Evolutionary conservation across 2,113 vertebrate species (phyloP).

Genomic region (Leptodactylus fuscus): DNA sequence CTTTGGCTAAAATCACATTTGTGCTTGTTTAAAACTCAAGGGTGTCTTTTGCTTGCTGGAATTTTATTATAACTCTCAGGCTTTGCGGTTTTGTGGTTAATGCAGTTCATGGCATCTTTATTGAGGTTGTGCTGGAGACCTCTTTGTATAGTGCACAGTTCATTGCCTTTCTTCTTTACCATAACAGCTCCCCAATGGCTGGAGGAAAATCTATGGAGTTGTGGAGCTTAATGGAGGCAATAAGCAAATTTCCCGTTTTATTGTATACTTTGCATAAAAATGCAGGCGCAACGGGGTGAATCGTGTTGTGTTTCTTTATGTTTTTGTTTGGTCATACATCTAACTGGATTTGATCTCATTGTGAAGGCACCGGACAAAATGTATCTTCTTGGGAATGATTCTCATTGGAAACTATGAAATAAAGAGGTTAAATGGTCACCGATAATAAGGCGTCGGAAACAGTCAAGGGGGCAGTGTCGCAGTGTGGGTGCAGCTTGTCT

Average conservation of each 20-base stretch:
- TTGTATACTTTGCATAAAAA: slow-evolving; percentile 23
- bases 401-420: too few species aligned
- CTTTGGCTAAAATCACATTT: slow-evolving; percentile 58
- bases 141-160: slow-evolving; percentile 38
- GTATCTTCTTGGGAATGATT: too few species aligned
- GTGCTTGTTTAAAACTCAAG: slow-evolving; percentile 56
- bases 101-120: slow-evolving; percentile 40
- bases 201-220: slow-evolving; percentile 20
- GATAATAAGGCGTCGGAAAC: too few species aligned
- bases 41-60: slow-evolving; percentile 46
- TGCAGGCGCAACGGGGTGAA: background rate
- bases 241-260: slow-evolving; percentile 35
- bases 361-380: too few species aligned
- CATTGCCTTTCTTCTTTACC: slow-evolving; percentile 34
- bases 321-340: background rate
- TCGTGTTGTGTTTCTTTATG: background rate
- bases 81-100: slow-evolving; percentile 43
- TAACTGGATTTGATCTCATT: background rate
- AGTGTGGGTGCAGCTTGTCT: too few species aligned
- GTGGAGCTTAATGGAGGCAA: slow-evolving; percentile 33
- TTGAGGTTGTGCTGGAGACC: slow-evolving; percentile 36
- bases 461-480: too few species aligned
- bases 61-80: slow-evolving; percentile 49
- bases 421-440: too few species aligned
- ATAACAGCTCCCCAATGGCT: slow-evolving; percentile 17